A percentile compares a stretch with the other conserved stretches of the same genome.
Evolutionary conservation across 1,140 invertebrate species (phyloP).

Genomic region (Brachionus plicatilis): DNA sequence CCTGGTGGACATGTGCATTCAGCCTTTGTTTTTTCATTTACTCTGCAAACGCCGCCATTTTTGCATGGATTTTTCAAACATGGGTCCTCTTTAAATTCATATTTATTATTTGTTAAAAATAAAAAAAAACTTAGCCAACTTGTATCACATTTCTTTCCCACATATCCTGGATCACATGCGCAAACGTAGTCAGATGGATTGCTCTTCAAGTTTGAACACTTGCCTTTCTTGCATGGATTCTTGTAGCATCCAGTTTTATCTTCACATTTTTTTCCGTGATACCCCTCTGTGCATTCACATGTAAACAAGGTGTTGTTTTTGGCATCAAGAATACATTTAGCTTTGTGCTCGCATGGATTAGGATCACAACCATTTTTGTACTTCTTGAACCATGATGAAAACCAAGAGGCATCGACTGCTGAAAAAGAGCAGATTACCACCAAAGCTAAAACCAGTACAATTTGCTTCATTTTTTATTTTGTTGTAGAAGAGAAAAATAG

Average conservation of each 20-base stretch:
- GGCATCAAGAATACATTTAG: neutral
- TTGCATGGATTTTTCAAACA: slow-evolving; percentile 21
- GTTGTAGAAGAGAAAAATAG: neutral
- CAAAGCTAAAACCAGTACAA: neutral
- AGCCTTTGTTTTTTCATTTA: neutral
- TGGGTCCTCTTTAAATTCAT: neutral
- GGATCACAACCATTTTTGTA: slow-evolving; percentile 11
- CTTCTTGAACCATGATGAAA: neutral
- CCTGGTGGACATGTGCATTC: neutral
- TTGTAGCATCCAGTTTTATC: neutral
- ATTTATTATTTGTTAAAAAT: neutral
- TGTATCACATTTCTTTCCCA: slow-evolving; percentile 23
- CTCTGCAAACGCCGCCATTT: neutral
- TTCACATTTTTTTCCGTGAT: slow-evolving; percentile 21
- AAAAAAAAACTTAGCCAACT: neutral
- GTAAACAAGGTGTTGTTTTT: neutral
- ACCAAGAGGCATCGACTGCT: neutral
- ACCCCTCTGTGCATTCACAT: neutral
- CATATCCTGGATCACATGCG: neutral
- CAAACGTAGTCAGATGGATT: slow-evolving; percentile 2
- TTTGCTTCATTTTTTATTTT: neutral
- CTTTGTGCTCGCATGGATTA: slow-evolving; percentile 17
- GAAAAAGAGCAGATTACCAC: neutral
- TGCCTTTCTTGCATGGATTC: slow-evolving; percentile 2
- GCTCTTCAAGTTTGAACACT: neutral